Evolutionary conservation across 2,113 vertebrate genomes (phyloP).

Genomic region (Pogonocichla stellata): DNA sequence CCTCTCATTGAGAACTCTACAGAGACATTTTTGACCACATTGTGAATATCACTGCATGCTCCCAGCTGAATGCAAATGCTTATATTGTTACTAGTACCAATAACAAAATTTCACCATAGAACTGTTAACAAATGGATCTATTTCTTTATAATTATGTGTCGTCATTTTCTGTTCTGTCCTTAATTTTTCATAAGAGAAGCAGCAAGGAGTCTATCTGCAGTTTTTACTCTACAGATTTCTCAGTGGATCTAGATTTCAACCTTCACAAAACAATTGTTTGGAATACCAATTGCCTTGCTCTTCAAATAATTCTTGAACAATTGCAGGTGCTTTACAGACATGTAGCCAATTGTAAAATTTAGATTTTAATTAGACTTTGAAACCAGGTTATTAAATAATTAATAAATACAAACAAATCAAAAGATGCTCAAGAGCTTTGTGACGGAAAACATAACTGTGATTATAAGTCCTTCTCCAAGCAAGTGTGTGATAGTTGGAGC

Average conservation of each 20-base stretch:
- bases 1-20: not conserved
- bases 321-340: not conserved
- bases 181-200: not conserved
- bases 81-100: not conserved
- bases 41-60: not conserved
- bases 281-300: not conserved
- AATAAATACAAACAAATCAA: not conserved
- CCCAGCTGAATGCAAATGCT: not conserved
- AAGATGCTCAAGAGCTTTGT: not conserved
- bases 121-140: not conserved
- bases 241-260: not conserved
- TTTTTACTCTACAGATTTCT: not conserved
- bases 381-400: not conserved
- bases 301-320: not conserved
- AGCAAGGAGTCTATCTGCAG: not conserved
- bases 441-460: not conserved
- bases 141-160: not conserved
- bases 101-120: not conserved
- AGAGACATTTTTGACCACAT: not conserved
- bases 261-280: not conserved
- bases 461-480: not conserved
- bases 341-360: not conserved
- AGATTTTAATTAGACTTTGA: not conserved
- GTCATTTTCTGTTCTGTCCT: not conserved
- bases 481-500: accelerated